Evolutionary conservation across 2,113 vertebrate genomes (phyloP), one percentile per base, ranked within the genome.

Genomic region (Tetrao urogallus): DNA sequence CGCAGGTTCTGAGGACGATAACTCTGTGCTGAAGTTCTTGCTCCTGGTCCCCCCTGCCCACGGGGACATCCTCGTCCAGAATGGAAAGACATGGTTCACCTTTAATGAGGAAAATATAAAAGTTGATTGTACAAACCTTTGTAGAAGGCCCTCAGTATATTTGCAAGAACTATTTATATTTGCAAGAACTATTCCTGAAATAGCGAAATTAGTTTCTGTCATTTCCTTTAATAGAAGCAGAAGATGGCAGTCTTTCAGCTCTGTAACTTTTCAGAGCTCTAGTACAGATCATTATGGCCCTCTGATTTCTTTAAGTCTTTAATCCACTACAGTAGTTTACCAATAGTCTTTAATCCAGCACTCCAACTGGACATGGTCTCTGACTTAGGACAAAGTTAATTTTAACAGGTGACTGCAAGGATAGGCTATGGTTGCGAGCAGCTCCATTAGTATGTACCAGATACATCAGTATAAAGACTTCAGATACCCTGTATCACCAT

Each of bases 31-130:
- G 98, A 96, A 25, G 98, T 88, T 38, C 98, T 98, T 78, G 98
- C 94, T 76, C 98, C 97, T 28, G 97, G 97, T 43, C 98, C 98
- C 70, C 98, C 97, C 72, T 98, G 97, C 52, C 98, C 98, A 67
- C 98, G 97, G 12, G 98, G 97, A 84, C 98, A 98, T 28, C 98
- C 98, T 73, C 98, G 98, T 71, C 98, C 98, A 24, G 98, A 97
- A 90, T 99, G 98, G 96, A 98, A 99, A 15, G 99, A 99, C 99
- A 99, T 99, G 89, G 94, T 96, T 93, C 95, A 96, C 91, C 97
- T 97, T 94, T 66, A 89, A 82, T 0, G 11, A 58, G 56, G 90
- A 63, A 95, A 74, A 84, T 8, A 84, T 7, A 94, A 72, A 78
- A 56, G 38, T 18, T 21, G 34, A 47, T 30, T 8, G 56, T 82